Evolutionary conservation across 2,888 invertebrate species (phyloP).

Genomic region (Cosmia trapezina): DNA sequence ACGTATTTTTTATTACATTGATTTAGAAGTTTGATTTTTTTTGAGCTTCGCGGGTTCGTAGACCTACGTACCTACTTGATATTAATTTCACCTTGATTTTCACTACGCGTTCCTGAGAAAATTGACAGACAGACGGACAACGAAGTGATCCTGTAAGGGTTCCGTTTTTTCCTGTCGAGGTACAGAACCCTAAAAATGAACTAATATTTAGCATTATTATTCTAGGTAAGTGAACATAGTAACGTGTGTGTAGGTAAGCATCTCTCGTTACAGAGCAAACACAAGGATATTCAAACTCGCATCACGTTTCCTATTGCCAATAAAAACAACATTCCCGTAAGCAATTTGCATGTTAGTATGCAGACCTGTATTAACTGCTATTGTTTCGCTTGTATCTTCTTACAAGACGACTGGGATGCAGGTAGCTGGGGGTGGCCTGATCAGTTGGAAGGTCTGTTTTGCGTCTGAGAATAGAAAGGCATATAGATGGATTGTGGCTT

Average conservation of each 20-base stretch:
- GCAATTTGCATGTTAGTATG: slow-evolving; percentile 52
- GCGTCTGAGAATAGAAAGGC: neutral
- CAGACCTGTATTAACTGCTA: slow-evolving; percentile 50
- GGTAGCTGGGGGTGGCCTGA: neutral
- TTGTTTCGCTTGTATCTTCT: slow-evolving; percentile 36
- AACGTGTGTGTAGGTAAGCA: slow-evolving; percentile 19
- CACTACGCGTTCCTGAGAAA: too few relatives aligned
- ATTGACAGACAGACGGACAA: too few relatives aligned
- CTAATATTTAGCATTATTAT: neutral
- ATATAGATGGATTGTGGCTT: neutral
- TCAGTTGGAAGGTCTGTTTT: neutral
- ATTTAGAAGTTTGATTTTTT: too few relatives aligned
- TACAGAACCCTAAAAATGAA: too few relatives aligned
- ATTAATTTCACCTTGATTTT: too few relatives aligned
- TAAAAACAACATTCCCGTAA: slow-evolving; percentile 54
- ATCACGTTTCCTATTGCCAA: slow-evolving; percentile 51
- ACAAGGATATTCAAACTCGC: slow-evolving; percentile 30
- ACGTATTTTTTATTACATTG: too few relatives aligned
- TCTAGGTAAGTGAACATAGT: neutral
- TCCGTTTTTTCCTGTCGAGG: too few relatives aligned
- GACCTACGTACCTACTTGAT: too few relatives aligned
- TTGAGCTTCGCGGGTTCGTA: too few relatives aligned
- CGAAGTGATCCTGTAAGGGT: too few relatives aligned
- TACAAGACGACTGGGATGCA: slow-evolving; percentile 11
- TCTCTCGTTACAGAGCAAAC: slow-evolving; percentile 15